A percentile compares a stretch with the other conserved stretches of the same genome.
Conservation (phyloP, 2,113 vertebrate species). For the Coregonus clupeaformis region DNA sequence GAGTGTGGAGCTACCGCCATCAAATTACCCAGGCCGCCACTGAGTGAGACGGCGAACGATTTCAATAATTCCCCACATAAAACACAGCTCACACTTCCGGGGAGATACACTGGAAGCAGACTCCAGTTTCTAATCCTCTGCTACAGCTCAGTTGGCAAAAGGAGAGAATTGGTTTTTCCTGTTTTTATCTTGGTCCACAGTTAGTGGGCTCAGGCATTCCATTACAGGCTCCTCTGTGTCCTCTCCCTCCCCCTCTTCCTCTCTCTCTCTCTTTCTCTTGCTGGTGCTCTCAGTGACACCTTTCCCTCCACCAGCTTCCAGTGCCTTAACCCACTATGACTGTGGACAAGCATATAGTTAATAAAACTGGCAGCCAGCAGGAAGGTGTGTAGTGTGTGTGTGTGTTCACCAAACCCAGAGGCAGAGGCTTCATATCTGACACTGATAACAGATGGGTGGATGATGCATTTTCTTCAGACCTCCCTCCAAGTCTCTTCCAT, state of each 20-base stretch:
- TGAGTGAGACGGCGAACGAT: constrained; percentile 50
- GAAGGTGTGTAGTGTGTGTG: constrained; percentile 17
- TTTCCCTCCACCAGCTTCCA: constrained; percentile 23
- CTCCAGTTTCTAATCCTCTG: constrained; percentile 54
- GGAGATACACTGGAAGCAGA: constrained; percentile 47
- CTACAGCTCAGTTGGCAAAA: constrained; percentile 49
- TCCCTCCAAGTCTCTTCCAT: constrained; percentile 13
- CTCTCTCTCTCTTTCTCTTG: constrained; percentile 10
- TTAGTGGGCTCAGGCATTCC: constrained; percentile 32
- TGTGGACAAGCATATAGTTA: constrained; percentile 48
- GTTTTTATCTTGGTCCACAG: constrained; percentile 33
- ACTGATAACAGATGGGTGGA: constrained; percentile 8
- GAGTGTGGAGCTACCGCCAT: constrained; percentile 29
- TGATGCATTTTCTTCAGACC: constrained; percentile 27
- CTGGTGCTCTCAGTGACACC: constrained; percentile 8
- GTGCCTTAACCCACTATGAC: constrained; percentile 46
- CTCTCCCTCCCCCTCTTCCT: not conserved
- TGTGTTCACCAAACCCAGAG: not conserved
- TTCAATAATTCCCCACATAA: constrained; percentile 61
- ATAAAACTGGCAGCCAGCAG: constrained; percentile 37
- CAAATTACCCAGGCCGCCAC: constrained; percentile 39
- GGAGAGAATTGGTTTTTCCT: constrained; percentile 47
- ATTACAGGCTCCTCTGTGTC: not conserved
- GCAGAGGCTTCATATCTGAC: too few relatives aligned
- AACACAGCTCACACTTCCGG: constrained; percentile 44